Evolutionary conservation across 1,140 invertebrate species (phyloP).

Genomic region (Drosophila melanogaster): DNA sequence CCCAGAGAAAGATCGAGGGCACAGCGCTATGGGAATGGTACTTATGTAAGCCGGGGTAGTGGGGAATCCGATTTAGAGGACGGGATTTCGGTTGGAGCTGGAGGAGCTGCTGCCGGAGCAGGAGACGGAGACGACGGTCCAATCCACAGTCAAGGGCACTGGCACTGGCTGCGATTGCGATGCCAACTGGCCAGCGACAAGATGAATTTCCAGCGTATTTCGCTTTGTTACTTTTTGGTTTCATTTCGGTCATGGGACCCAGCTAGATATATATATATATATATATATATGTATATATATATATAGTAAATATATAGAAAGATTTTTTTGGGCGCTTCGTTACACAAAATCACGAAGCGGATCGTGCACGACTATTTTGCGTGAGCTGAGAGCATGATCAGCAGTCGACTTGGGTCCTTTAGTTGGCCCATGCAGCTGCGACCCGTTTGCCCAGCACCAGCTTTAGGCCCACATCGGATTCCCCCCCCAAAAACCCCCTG

Average conservation of each 20-base stretch:
- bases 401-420: slow-evolving; percentile 51
- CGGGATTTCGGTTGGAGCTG: neutral
- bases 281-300: slow-evolving; percentile 38
- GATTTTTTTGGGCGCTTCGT: slow-evolving; percentile 79
- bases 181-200: slow-evolving; percentile 50
- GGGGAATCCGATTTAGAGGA: neutral
- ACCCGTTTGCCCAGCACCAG: slow-evolving; percentile 24
- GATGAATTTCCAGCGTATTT: slow-evolving; percentile 78
- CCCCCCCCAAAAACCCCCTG: neutral
- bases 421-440: slow-evolving; percentile 42
- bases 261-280: slow-evolving; percentile 37
- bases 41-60: neutral
- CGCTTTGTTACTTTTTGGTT: slow-evolving; percentile 67
- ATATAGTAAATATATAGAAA: slow-evolving; percentile 44
- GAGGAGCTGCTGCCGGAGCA: too few relatives aligned
- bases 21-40: slow-evolving; percentile 7
- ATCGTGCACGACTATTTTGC: slow-evolving; percentile 85
- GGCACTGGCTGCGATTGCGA: slow-evolving; percentile 42
- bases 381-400: slow-evolving; percentile 84
- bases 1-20: slow-evolving; percentile 25
- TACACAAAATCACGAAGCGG: slow-evolving; percentile 84
- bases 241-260: slow-evolving; percentile 69
- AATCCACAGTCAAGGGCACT: slow-evolving; percentile 8
- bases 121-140: neutral
- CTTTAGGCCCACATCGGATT: neutral